Conservation (phyloP, 2,113 vertebrate genomes). For the Lethenteron camtschaticum region DNA sequence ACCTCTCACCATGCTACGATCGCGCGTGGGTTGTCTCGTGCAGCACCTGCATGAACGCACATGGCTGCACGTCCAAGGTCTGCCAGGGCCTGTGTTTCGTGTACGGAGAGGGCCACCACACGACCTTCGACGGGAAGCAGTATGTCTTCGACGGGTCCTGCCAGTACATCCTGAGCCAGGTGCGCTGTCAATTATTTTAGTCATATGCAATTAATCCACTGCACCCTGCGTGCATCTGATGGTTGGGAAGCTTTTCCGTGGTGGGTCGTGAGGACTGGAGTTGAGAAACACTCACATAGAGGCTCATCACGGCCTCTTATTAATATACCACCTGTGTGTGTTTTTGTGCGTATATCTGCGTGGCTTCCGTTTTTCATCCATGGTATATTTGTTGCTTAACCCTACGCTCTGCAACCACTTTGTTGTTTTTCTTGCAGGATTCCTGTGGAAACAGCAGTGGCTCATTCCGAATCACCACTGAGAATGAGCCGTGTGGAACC, state of each 20-base stretch:
- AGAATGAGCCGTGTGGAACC: background rate
- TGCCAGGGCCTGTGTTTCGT: constrained; percentile 49
- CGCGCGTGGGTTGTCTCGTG: background rate
- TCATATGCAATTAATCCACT: no score
- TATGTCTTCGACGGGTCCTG: constrained; percentile 65
- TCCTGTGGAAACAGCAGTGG: constrained; percentile 4
- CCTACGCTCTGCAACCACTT: no score
- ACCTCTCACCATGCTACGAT: no score
- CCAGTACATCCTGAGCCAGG: constrained; percentile 55
- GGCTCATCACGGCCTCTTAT: no score
- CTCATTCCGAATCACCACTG: background rate
- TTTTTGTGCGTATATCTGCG: no score
- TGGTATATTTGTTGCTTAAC: no score
- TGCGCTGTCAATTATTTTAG: constrained; percentile 15
- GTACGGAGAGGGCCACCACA: constrained; percentile 70
- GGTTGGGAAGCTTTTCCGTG: no score
- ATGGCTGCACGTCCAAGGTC: constrained; percentile 34
- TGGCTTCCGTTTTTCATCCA: no score
- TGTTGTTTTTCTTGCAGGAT: background rate
- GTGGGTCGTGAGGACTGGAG: no score
- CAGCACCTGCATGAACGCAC: constrained; percentile 46
- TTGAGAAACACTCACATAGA: no score
- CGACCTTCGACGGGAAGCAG: constrained; percentile 48
- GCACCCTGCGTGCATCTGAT: no score
- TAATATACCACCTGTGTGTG: no score